Conservation (phyloP, 2,113 vertebrate genomes). For the Tupaia chinensis region DNA sequence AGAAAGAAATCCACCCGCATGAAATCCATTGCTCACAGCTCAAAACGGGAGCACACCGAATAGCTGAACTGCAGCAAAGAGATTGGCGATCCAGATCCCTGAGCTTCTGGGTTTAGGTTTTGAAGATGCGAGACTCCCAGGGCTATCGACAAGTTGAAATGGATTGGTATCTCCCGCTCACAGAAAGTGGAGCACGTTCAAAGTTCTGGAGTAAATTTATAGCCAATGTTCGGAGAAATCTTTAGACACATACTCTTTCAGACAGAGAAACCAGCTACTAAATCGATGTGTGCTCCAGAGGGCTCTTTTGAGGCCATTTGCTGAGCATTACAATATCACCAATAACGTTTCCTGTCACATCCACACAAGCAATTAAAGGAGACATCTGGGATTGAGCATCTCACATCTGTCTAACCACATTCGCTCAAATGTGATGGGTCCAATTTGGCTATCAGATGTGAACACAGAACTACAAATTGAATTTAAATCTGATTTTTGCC, state of each 20-base stretch:
- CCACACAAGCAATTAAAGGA: neutral
- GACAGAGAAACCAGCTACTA: neutral
- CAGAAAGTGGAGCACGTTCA: neutral
- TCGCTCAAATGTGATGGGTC: neutral
- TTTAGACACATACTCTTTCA: neutral
- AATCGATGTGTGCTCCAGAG: neutral
- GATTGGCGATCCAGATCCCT: neutral
- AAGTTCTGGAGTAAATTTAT: neutral
- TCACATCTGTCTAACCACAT: neutral
- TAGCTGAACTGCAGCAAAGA: constrained; percentile 31
- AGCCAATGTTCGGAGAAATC: neutral
- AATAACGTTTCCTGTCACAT: neutral
- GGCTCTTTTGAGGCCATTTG: neutral
- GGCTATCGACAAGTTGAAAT: neutral
- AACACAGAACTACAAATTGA: neutral
- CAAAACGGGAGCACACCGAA: constrained; percentile 41
- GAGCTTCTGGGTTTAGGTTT: neutral
- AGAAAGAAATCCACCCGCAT: constrained; percentile 72
- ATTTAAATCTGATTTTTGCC: neutral
- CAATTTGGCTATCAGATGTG: neutral
- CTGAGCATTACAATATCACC: neutral
- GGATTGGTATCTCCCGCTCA: fast-evolving
- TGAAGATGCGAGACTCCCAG: neutral
- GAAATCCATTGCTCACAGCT: constrained; percentile 70
- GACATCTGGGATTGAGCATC: neutral